Percentiles rank a stretch among this genome's conserved stretches.
Conservation (phyloP, 2,797 vertebrate species). For the Chaetodon trifasciatus region DNA sequence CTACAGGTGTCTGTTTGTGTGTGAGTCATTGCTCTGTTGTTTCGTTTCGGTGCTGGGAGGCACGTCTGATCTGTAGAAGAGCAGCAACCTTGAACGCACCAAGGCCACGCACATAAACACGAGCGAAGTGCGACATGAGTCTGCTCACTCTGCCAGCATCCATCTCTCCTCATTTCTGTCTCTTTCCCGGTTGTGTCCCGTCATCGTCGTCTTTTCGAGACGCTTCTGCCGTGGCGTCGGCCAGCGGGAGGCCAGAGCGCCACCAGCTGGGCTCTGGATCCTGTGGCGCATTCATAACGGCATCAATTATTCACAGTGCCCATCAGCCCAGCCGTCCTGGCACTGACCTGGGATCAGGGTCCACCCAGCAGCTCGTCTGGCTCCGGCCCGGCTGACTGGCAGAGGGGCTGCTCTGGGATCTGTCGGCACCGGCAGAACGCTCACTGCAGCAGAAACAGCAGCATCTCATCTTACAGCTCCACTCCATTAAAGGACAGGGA, state of each 20-base stretch:
- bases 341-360: constrained; percentile 52
- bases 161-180: background rate
- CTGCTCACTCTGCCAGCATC: background rate
- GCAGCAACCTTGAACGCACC: constrained; percentile 67
- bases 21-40: constrained; percentile 24
- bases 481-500: constrained; percentile 60
- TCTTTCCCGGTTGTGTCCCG: background rate
- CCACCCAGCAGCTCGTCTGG: constrained; percentile 46
- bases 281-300: constrained; percentile 79
- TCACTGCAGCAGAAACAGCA: constrained; percentile 77
- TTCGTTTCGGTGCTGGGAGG: constrained; percentile 36
- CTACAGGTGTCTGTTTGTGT: constrained; percentile 64
- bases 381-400: constrained; percentile 36
- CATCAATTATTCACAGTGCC: constrained; percentile 81
- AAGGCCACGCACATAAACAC: constrained; percentile 48
- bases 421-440: constrained; percentile 42
- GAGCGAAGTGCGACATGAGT: constrained; percentile 39
- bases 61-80: constrained; percentile 38
- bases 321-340: constrained; percentile 23
- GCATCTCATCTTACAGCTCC: constrained; percentile 70
- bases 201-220: background rate
- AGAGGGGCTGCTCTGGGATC: constrained; percentile 59
- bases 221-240: background rate
- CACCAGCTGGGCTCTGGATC: constrained; percentile 38
- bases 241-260: constrained; percentile 23